These are phyloP conservation scores for Synodontis membranacea DNA, from an alignment of 2,113 vertebrate genomes.

Conservation along the genomic window DNA sequence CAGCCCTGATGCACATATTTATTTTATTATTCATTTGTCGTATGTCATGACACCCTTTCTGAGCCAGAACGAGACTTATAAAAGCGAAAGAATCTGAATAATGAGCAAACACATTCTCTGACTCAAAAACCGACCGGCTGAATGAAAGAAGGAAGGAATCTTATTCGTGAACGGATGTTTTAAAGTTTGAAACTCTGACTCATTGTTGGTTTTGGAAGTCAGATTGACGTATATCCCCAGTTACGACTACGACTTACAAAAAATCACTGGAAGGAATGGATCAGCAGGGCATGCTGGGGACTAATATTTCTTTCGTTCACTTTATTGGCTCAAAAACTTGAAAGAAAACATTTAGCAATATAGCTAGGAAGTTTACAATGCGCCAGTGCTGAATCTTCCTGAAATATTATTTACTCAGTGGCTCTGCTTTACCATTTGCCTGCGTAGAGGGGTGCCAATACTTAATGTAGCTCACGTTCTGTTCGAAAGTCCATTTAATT, in stretches of 20 bases:
- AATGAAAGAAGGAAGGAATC: not conserved
- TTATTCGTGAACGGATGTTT: not conserved
- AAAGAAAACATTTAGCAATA: not conserved
- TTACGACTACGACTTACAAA: not conserved
- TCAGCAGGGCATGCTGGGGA: not conserved
- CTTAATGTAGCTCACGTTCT: not conserved
- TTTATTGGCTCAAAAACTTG: not conserved
- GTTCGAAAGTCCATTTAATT: not conserved
- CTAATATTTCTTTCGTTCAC: not conserved
- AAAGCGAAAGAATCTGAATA: not conserved
- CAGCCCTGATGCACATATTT: not conserved
- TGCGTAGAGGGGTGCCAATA: not conserved
- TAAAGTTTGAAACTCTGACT: not conserved
- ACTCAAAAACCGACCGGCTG: not conserved
- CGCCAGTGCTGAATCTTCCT: not conserved
- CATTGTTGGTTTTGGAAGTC: not conserved
- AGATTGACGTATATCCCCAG: not conserved
- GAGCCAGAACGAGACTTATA: not conserved
- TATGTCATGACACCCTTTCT: not conserved
- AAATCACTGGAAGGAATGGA: not conserved
- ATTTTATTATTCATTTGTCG: not conserved
- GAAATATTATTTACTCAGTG: not conserved
- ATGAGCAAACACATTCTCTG: not conserved
- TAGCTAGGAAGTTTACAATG: not conserved
- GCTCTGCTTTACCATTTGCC: not conserved